Evolutionary conservation across 2,113 vertebrate species (phyloP).

Genomic region (Paramisgurnus dabryanus): DNA sequence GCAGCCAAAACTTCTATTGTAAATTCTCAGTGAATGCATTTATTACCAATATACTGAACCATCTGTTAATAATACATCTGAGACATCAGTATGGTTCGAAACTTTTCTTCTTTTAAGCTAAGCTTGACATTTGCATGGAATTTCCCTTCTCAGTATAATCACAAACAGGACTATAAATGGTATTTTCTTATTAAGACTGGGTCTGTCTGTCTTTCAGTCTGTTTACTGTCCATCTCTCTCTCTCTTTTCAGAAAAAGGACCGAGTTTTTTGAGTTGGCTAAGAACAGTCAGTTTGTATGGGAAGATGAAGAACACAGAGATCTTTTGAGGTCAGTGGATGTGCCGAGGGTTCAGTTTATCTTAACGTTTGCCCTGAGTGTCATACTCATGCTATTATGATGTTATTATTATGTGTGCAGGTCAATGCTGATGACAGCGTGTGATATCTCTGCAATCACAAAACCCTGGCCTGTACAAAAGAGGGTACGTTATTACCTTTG

Average conservation of each 20-base stretch:
- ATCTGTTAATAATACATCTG: no score
- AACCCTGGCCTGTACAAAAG: slow-evolving; percentile 96
- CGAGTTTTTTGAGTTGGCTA: slow-evolving; percentile 94
- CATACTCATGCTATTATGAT: background rate
- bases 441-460: slow-evolving; percentile 97
- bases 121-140: no score
- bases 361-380: background rate
- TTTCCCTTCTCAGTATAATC: no score
- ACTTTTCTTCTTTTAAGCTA: no score
- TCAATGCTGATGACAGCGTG: slow-evolving; percentile 99
- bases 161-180: no score
- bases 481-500: slow-evolving; percentile 73
- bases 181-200: no score
- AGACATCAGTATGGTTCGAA: no score
- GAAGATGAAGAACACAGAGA: slow-evolving; percentile 89
- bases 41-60: no score
- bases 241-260: slow-evolving; percentile 70
- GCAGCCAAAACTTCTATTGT: no score
- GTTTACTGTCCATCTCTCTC: slow-evolving; percentile 49
- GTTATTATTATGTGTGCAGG: slow-evolving; percentile 67
- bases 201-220: background rate
- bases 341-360: no score
- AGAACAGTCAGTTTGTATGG: slow-evolving; percentile 88
- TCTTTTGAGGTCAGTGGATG: slow-evolving; percentile 80
- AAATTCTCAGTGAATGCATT: no score